A percentile compares a stretch with the other conserved stretches of the same genome.
Evolutionary conservation across 2,888 invertebrate genomes (phyloP).

Genomic region (Drosophila affinis): DNA sequence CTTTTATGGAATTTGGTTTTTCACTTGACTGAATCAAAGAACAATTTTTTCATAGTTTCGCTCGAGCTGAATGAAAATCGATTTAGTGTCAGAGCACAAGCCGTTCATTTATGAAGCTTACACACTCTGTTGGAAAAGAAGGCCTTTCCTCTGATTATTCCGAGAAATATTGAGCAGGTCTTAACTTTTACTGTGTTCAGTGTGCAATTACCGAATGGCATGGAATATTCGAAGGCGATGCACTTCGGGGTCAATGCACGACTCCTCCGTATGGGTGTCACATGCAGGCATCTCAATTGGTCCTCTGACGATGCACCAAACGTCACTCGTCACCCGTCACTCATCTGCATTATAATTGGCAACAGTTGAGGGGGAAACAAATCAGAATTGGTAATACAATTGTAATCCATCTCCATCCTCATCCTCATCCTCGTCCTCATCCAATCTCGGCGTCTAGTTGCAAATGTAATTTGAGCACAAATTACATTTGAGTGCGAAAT

Average conservation of each 20-base stretch:
- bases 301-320: not conserved
- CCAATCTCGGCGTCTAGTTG: conserved; percentile 68
- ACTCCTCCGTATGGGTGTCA: not conserved
- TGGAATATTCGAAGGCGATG: not conserved
- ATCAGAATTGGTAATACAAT: conserved; percentile 78
- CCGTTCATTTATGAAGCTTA: not conserved
- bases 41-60: conserved; percentile 26
- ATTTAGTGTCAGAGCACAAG: not conserved
- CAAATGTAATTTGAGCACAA: conserved; percentile 72
- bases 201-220: not conserved
- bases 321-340: not conserved
- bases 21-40: conserved; percentile 30
- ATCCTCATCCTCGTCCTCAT: conserved; percentile 37
- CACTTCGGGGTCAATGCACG: not conserved
- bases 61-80: conserved; percentile 11
- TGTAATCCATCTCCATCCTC: conserved; percentile 31
- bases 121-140: too few relatives aligned
- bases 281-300: conserved; percentile 22
- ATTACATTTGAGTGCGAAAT: conserved; percentile 75
- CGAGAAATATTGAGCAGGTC: too few relatives aligned
- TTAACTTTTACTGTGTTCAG: not conserved
- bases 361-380: conserved; percentile 74
- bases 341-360: conserved; percentile 58
- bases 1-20: conserved; percentile 33
- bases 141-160: too few relatives aligned